A percentile compares a stretch with the other conserved stretches of the same genome.
phyloP scores from a whole-genome alignment of 2,113 vertebrate genomes.

The Orcinus orca region DNA sequence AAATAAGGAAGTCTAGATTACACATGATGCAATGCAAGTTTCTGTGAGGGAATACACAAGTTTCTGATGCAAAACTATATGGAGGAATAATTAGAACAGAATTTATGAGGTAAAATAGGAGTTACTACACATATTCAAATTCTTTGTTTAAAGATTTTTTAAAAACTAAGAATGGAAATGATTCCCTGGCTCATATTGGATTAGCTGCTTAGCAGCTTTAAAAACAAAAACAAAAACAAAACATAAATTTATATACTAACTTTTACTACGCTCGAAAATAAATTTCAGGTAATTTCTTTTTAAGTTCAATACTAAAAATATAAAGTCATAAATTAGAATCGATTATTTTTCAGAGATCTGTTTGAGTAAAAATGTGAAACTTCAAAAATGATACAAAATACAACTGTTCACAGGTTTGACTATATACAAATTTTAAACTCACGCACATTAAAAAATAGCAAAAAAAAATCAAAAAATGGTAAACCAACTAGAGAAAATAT shows the following conservation, averaged over 20 bases:
- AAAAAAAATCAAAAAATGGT: not conserved
- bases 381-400: not conserved
- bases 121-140: not conserved
- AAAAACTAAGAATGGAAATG: constrained; percentile 15
- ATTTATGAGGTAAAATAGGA: not conserved
- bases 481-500: not conserved
- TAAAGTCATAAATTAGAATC: not conserved
- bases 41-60: constrained; percentile 39
- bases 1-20: constrained; percentile 69
- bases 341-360: not conserved
- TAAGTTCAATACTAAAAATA: constrained; percentile 27
- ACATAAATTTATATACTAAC: not conserved
- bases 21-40: constrained; percentile 40
- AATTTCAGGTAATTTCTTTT: not conserved
- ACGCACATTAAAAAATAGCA: not conserved
- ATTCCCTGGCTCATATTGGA: not conserved
- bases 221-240: not conserved
- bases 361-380: constrained; percentile 17
- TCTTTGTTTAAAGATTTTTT: not conserved
- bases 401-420: not conserved
- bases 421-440: constrained; percentile 1
- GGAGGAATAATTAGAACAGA: not conserved
- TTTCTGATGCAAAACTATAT: constrained; percentile 16
- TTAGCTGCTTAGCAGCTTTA: not conserved
- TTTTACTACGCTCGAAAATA: constrained; percentile 1